Base-by-base conservation (phyloP, 2,888 invertebrate species). In the Callinectes sapidus region DNA sequence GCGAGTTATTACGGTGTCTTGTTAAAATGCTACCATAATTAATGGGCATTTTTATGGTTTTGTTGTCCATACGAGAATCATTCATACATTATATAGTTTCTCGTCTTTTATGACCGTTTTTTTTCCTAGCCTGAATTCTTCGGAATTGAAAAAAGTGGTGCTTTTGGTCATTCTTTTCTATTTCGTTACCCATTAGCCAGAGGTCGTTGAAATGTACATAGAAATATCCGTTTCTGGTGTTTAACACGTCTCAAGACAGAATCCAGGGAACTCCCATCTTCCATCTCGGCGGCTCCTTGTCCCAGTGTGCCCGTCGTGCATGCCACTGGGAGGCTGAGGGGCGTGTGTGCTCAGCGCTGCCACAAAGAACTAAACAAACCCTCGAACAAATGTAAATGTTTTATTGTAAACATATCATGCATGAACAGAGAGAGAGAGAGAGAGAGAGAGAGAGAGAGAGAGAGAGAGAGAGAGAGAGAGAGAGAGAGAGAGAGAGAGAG, bases 371-470 rank as follows among this genome's bases (percentile, higher is more conserved):
- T 55, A 32, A 54, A 61, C 32, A 88, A 88, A 88, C 61, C 55
- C 61, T 55, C 28, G 23, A 88, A 88, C 35, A 28, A 48, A 18
- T 32, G 55, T 61, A 88, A 88, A 88, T 88, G 88, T 88, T 88
- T 88, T 54, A 54, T 88, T 32, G 48, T 88, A 23, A 88, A 88
- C 54, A 88, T 61, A 88, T 55, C 54, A 42, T 39, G 90, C n/a
- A 91, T 86, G 87, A 86, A 14, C 66, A 55, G 54, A 88, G 88
- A 54, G 88, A 54, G 88, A n/a, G n/a, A n/a, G n/a, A n/a, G n/a
- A n/a, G n/a, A n/a, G n/a, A n/a, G n/a, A n/a, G n/a, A 28, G 54
- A 54, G 89, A 89, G 61, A 66, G 66, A 66, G 61, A 89, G 66
- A 39, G 39, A 35, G 23, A 66, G 39, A 89, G 61, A 55, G 35